These are phyloP conservation scores for Onychomys arenicola DNA, from an alignment of 2,797 vertebrate species.

Conservation along the genomic window DNA sequence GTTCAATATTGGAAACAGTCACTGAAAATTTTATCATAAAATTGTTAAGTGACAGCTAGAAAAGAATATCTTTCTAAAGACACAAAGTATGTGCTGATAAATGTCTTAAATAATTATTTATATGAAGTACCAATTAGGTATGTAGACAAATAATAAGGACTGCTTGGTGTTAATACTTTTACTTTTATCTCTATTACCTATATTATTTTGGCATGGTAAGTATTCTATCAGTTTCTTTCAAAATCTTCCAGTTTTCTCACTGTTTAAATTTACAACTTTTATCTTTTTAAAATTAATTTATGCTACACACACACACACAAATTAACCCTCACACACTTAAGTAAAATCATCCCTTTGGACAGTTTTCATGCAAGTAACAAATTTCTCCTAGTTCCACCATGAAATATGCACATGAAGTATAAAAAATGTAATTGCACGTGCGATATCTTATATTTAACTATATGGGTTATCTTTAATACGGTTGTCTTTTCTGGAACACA, in stretches of 20 bases:
- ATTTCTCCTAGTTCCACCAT: neutral
- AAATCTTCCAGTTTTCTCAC: neutral
- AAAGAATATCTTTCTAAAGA: neutral
- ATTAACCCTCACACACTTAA: no score
- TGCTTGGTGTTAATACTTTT: neutral
- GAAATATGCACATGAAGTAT: neutral
- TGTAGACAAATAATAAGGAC: neutral
- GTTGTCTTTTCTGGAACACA: neutral
- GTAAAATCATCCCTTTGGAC: neutral
- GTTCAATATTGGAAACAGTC: neutral
- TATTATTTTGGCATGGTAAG: neutral
- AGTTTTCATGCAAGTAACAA: neutral
- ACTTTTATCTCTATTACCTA: neutral
- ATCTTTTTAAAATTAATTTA: neutral
- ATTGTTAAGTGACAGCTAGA: neutral
- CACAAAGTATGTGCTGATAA: neutral
- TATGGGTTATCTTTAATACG: neutral
- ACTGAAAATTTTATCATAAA: neutral
- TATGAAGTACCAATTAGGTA: neutral
- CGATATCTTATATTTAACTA: neutral
- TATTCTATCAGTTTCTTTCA: neutral
- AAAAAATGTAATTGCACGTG: neutral
- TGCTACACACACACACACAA: neutral
- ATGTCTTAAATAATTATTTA: neutral
- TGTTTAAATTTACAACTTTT: neutral